Conservation (phyloP, 1,140 invertebrate species). For the Cheumatopsyche charites region DNA sequence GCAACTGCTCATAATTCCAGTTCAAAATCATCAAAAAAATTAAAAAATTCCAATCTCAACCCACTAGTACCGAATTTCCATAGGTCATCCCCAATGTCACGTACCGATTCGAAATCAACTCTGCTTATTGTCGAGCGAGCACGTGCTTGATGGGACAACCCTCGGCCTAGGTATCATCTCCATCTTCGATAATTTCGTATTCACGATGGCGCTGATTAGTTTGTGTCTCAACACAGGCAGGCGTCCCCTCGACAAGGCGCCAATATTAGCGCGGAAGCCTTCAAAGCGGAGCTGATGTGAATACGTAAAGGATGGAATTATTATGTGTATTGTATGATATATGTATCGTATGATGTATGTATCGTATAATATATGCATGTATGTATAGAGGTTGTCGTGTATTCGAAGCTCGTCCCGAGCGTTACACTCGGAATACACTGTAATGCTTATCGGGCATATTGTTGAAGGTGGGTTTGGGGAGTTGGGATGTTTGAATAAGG, state of each 20-base stretch:
- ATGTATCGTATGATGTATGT: not conserved
- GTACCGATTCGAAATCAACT: slow-evolving; percentile 8
- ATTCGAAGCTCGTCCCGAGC: not conserved
- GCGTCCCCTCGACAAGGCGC: not conserved
- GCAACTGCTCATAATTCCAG: too few relatives aligned
- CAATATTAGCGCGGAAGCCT: slow-evolving; percentile 16
- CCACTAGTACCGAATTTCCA: not conserved
- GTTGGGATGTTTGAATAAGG: too few relatives aligned
- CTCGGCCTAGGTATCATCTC: not conserved
- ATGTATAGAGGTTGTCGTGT: not conserved
- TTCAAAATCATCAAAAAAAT: too few relatives aligned
- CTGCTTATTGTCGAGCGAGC: not conserved
- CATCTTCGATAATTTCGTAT: slow-evolving; percentile 4
- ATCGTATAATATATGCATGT: not conserved
- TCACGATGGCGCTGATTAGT: slow-evolving; percentile 13
- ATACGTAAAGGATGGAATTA: not conserved
- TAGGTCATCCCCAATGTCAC: not conserved
- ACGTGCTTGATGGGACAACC: not conserved
- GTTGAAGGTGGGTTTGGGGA: too few relatives aligned
- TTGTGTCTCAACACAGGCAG: not conserved
- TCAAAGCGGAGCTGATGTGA: not conserved
- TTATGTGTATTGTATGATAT: not conserved
- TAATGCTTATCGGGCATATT: not conserved
- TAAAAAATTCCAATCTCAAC: too few relatives aligned
- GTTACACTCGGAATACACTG: not conserved